Percentiles rank a stretch among this genome's conserved stretches.
Conservation (phyloP, 2,797 vertebrate species). For the Emys orbicularis region DNA sequence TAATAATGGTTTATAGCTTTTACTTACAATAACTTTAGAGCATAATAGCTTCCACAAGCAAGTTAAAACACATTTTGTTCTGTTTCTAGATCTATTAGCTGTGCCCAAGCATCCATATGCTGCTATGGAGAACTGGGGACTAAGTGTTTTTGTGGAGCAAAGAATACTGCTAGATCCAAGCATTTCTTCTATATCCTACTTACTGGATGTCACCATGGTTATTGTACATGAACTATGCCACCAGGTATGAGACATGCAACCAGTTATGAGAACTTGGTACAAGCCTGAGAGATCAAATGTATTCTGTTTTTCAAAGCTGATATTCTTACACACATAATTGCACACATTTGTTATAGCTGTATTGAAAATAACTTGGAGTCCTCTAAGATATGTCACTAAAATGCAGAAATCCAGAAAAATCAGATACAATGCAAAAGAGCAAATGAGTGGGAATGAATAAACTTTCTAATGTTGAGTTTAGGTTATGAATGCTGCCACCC, state of each 20-base stretch:
- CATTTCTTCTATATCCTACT: constrained; percentile 94
- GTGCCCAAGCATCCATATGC: constrained; percentile 98
- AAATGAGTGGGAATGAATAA: background rate
- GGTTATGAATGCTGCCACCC: background rate
- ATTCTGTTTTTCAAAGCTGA: background rate
- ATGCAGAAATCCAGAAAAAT: background rate
- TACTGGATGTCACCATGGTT: constrained; percentile 99
- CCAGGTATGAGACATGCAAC: constrained; percentile 84
- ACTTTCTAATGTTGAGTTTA: background rate
- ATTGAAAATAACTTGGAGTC: rapidly evolving
- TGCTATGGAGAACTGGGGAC: constrained; percentile 99
- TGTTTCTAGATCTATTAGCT: constrained; percentile 94
- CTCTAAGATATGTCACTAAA: background rate
- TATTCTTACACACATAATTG: background rate
- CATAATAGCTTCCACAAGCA: background rate
- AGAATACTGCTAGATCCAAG: constrained; percentile 96
- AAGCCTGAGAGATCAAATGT: background rate
- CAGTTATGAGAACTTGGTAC: constrained; percentile 56
- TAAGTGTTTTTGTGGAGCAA: constrained; percentile 98
- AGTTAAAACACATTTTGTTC: constrained; percentile 76
- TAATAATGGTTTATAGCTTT: constrained; percentile 38
- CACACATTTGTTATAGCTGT: background rate
- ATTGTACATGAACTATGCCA: constrained; percentile 98
- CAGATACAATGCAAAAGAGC: background rate
- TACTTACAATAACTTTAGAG: constrained; percentile 21